These are phyloP conservation scores for Gnathochromis pfefferi DNA, from an alignment of 2,113 vertebrate species.

Conservation along the genomic window DNA sequence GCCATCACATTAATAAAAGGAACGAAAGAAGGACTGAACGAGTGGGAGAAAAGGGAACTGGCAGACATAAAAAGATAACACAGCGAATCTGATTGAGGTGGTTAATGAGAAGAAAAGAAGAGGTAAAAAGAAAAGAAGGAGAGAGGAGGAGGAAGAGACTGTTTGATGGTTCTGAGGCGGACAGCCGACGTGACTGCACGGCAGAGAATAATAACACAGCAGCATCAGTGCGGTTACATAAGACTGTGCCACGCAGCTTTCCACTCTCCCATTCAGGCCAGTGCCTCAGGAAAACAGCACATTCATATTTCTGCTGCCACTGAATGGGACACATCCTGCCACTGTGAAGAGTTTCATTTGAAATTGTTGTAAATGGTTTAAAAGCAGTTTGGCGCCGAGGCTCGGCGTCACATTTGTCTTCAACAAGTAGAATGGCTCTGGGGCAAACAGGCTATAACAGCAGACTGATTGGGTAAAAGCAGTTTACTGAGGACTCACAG, in stretches of 20 bases:
- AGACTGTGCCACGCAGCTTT: not conserved
- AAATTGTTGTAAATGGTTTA: not conserved
- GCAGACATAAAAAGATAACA: not conserved
- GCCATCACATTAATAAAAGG: not conserved
- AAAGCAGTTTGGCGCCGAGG: not conserved
- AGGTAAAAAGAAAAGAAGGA: not conserved
- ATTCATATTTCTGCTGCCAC: not conserved
- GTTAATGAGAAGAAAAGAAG: not conserved
- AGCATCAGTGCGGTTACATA: constrained; percentile 29
- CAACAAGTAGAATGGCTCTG: not conserved
- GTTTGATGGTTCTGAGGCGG: not conserved
- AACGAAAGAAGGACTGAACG: not conserved
- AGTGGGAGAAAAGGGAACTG: not conserved
- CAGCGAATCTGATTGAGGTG: not conserved
- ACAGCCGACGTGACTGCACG: not conserved
- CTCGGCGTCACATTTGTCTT: not conserved
- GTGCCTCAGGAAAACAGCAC: not conserved
- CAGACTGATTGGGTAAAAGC: not conserved
- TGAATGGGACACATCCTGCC: not conserved
- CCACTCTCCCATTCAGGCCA: not conserved
- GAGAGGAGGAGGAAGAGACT: not conserved
- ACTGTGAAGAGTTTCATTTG: not conserved
- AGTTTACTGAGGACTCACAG: not conserved
- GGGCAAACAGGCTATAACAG: not conserved
- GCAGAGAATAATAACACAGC: not conserved